These are phyloP conservation scores for Acanthococcus lagerstroemiae DNA, from an alignment of 2,888 invertebrate species.

Conservation along the genomic window DNA sequence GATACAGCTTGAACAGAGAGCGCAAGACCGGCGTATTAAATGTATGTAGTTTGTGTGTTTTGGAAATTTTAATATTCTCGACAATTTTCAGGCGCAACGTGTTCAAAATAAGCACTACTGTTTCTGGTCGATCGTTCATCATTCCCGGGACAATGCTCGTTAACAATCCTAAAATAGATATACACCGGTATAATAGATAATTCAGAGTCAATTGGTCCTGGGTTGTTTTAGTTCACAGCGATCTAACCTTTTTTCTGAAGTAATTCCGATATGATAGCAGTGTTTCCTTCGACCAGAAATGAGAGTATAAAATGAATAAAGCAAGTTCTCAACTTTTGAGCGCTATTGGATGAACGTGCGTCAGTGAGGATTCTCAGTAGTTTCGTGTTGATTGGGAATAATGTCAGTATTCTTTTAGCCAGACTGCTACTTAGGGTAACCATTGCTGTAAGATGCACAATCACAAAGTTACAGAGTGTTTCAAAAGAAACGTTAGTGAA, in stretches of 20 bases:
- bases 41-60: slow-evolving; percentile 16
- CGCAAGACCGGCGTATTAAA: slow-evolving; percentile 14
- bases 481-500: too few species aligned
- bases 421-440: slow-evolving; percentile 8
- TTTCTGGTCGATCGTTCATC: slow-evolving; percentile 5
- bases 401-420: slow-evolving; percentile 9
- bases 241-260: slow-evolving; percentile 9
- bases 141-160: slow-evolving; percentile 12
- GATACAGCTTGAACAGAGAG: neutral
- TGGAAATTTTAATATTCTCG: slow-evolving; percentile 19
- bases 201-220: neutral
- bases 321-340: neutral
- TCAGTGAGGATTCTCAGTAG: slow-evolving; percentile 4
- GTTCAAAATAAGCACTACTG: slow-evolving; percentile 1
- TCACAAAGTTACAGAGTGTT: neutral
- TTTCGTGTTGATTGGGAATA: slow-evolving; percentile 10
- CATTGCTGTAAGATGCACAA: slow-evolving; percentile 4
- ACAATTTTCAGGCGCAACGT: slow-evolving; percentile 23
- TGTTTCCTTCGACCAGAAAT: slow-evolving; percentile 8
- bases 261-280: slow-evolving; percentile 6
- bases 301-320: slow-evolving; percentile 21
- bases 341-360: neutral
- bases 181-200: neutral
- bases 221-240: neutral
- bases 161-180: slow-evolving; percentile 1